These are phyloP conservation scores for Celastrina argiolus DNA, from an alignment of 2,888 invertebrate species.

Conservation along the genomic window DNA sequence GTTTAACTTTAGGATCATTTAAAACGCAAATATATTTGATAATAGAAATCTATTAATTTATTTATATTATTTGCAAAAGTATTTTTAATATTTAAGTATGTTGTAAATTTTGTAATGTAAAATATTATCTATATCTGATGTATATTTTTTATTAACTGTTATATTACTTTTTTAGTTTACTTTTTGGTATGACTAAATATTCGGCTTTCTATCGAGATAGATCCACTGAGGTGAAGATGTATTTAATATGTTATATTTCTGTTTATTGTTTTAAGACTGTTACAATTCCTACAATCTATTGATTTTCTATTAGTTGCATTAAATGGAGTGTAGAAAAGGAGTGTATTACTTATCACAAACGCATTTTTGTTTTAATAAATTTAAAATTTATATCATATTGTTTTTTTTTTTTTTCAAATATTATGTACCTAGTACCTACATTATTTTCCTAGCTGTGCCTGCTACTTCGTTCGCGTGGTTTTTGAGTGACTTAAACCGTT, in stretches of 20 bases:
- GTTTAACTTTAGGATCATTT: too few species aligned
- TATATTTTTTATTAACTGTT: neutral
- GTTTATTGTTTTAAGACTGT: neutral
- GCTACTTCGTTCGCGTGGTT: too few species aligned
- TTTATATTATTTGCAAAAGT: neutral
- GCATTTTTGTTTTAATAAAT: conserved; percentile 15
- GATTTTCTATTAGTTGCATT: conserved; percentile 3
- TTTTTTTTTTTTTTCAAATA: too few species aligned
- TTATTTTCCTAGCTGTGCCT: too few species aligned
- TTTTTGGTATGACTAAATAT: neutral
- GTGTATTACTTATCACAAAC: neutral
- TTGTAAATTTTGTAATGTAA: neutral
- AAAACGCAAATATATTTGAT: neutral
- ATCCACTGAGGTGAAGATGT: too few species aligned
- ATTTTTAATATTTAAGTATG: neutral
- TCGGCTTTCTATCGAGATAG: neutral
- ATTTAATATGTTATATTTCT: conserved; percentile 1
- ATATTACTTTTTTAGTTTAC: neutral
- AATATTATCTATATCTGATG: neutral
- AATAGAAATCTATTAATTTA: too few species aligned
- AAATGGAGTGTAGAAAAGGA: neutral
- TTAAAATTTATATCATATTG: neutral
- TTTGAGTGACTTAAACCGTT: too few species aligned
- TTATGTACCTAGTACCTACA: too few species aligned
- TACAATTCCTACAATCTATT: neutral